phyloP scores from a whole-genome alignment of 2,797 vertebrate species.

The Tinamus major region DNA sequence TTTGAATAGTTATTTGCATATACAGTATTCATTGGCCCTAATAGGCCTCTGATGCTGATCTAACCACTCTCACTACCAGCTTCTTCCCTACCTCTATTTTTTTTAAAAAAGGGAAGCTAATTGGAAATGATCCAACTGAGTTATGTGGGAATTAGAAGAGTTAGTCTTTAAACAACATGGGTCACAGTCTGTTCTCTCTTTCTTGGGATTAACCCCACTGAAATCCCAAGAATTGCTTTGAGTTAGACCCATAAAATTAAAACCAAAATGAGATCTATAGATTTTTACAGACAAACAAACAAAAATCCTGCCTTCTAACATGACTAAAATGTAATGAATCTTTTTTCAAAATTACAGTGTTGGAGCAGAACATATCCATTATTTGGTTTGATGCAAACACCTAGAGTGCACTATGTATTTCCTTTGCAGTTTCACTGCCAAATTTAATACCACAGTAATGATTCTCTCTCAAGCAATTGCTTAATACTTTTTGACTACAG shows the following conservation, averaged over 20 bases:
- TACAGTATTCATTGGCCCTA: background rate
- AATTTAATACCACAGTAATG: background rate
- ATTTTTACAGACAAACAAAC: background rate
- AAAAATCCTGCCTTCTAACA: background rate
- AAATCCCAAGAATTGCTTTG: conserved; percentile 10
- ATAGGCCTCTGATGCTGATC: background rate
- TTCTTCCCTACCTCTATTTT: background rate
- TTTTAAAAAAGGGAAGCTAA: background rate
- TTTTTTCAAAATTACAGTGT: background rate
- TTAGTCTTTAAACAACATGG: background rate
- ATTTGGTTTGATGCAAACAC: background rate
- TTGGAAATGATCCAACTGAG: background rate
- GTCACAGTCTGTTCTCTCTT: background rate
- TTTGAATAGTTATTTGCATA: background rate
- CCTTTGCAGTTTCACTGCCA: background rate
- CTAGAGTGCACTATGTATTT: background rate
- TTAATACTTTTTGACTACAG: background rate
- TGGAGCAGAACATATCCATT: background rate
- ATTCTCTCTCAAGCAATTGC: background rate
- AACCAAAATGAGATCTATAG: conserved; percentile 4
- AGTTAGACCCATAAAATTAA: conserved; percentile 24
- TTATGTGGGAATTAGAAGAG: background rate
- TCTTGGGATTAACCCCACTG: background rate
- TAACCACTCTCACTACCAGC: background rate
- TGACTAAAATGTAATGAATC: background rate